Conservation (phyloP, 2,113 vertebrate species). For the Suricata suricatta region DNA sequence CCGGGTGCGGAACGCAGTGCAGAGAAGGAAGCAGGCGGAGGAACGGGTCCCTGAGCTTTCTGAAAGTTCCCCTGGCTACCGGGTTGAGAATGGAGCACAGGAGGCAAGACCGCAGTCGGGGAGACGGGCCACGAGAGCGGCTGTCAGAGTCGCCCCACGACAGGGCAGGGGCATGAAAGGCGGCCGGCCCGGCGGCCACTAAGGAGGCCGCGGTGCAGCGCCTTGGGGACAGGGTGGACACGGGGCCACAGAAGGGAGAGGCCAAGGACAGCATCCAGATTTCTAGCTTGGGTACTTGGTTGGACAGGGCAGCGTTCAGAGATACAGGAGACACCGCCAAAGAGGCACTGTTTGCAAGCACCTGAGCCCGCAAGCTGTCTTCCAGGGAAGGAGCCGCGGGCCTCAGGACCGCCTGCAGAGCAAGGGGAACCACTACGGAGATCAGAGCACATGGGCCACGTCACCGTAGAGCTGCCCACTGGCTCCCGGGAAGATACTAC, state of each 20-base stretch:
- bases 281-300: not conserved
- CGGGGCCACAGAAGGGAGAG: not conserved
- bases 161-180: not conserved
- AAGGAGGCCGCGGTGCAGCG: not conserved
- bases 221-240: not conserved
- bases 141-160: not conserved
- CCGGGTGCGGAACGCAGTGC: not conserved
- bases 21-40: not conserved
- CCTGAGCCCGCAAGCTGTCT: not conserved
- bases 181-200: not conserved
- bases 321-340: not conserved
- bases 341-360: not conserved
- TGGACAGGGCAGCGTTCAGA: not conserved
- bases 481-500: not conserved
- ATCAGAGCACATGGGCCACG: not conserved
- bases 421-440: not conserved
- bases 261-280: not conserved
- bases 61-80: not conserved
- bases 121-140: not conserved
- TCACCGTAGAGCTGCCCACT: not conserved
- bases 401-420: not conserved
- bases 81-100: not conserved
- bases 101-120: not conserved
- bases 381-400: not conserved
- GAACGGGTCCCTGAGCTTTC: not conserved